Conservation (phyloP, 2,797 vertebrate species). For the Sorex maritimensis region DNA sequence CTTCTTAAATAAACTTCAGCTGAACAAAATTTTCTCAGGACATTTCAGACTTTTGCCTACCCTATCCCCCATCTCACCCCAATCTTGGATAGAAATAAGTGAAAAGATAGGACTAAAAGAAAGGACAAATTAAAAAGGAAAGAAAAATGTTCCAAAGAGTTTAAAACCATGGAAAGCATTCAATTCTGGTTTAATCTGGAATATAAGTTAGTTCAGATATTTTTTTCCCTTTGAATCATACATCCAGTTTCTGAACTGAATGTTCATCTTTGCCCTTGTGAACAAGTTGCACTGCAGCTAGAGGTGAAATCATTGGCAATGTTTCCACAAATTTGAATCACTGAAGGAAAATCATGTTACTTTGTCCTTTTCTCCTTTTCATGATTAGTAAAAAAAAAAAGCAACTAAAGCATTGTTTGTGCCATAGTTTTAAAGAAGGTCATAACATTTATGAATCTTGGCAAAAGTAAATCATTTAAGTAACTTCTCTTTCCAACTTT, state of each 20-base stretch:
- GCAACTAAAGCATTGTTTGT: constrained; percentile 82
- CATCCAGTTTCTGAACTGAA: constrained; percentile 75
- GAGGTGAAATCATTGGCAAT: constrained; percentile 83
- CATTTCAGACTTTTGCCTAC: constrained; percentile 46
- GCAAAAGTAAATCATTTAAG: constrained; percentile 84
- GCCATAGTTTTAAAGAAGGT: constrained; percentile 83
- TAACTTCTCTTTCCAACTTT: constrained; percentile 85
- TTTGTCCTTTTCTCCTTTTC: constrained; percentile 82
- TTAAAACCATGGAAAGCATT: constrained; percentile 68
- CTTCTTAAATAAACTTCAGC: constrained; percentile 72
- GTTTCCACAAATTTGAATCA: constrained; percentile 85
- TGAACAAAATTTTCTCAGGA: constrained; percentile 69
- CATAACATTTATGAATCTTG: constrained; percentile 85
- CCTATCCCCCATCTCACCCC: too few species aligned
- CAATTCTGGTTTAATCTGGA: constrained; percentile 59
- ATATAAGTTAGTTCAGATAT: constrained; percentile 60
- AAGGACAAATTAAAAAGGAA: constrained; percentile 60
- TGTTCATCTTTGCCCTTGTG: constrained; percentile 78
- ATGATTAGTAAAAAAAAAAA: constrained; percentile 80
- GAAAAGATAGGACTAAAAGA: constrained; percentile 68
- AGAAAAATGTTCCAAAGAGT: constrained; percentile 60
- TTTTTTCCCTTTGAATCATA: constrained; percentile 55
- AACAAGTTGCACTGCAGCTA: constrained; percentile 71
- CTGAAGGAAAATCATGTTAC: constrained; percentile 80
- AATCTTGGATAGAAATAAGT: constrained; percentile 65